phyloP scores from a whole-genome alignment of 2,113 vertebrate species.

The Fulmarus glacialis region DNA sequence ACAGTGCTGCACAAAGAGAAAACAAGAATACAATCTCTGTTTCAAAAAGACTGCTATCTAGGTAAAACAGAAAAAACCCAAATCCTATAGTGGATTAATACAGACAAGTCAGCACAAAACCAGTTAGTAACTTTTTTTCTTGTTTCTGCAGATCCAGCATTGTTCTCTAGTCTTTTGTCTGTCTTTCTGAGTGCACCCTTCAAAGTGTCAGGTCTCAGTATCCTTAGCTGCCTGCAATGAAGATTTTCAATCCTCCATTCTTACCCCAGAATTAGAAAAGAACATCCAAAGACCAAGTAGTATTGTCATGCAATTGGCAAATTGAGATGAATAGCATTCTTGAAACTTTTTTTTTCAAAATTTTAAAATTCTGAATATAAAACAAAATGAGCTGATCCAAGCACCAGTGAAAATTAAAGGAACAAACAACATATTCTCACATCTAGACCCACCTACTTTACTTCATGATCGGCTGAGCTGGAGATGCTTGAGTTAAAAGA shows the following conservation, averaged over 20 bases:
- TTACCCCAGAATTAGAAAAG: not conserved
- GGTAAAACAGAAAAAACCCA: not conserved
- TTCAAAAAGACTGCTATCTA: not conserved
- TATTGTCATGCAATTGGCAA: not conserved
- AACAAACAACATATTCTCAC: accelerated
- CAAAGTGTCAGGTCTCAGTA: not conserved
- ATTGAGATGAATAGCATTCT: not conserved
- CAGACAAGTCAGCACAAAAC: not conserved
- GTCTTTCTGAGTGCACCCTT: not conserved
- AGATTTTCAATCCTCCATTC: not conserved
- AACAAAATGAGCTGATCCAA: not conserved
- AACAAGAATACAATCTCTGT: not conserved
- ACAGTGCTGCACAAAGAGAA: not conserved
- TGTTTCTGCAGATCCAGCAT: not conserved
- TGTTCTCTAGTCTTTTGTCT: not conserved
- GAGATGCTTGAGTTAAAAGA: not conserved
- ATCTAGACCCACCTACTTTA: not conserved
- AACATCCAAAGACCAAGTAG: not conserved
- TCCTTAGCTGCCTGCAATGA: not conserved
- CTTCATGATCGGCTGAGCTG: not conserved
- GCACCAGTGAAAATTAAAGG: not conserved
- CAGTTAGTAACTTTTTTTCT: not conserved
- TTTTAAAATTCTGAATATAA: not conserved
- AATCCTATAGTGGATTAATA: not conserved
- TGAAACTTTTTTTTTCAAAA: not conserved